Evolutionary conservation across 1,140 invertebrate genomes (phyloP).

Genomic region (Pseudomyrmex pallidus): DNA sequence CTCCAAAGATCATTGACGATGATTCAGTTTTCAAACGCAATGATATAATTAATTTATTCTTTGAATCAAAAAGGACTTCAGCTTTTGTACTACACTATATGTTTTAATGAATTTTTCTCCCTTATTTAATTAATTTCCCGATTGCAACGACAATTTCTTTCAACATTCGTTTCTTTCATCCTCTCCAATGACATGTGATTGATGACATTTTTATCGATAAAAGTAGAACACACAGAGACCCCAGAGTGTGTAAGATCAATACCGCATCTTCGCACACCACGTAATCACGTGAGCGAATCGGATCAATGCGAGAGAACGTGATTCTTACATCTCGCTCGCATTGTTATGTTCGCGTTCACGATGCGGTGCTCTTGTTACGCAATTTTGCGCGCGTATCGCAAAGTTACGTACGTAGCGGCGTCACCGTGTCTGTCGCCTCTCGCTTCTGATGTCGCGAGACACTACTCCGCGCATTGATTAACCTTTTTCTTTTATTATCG

Average conservation of each 20-base stretch:
- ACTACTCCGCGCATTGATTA: slow-evolving; percentile 27
- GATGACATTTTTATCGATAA: not conserved
- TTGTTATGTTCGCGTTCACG: slow-evolving; percentile 4
- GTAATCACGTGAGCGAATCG: not conserved
- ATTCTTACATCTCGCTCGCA: not conserved
- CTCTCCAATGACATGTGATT: not conserved
- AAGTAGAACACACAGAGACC: not conserved
- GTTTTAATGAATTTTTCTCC: too few species aligned
- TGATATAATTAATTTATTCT: too few species aligned
- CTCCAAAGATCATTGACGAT: too few species aligned
- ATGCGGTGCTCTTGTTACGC: slow-evolving; percentile 9
- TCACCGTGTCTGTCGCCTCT: slow-evolving; percentile 9
- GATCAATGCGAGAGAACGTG: not conserved
- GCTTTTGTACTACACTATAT: not conserved
- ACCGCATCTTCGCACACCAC: not conserved
- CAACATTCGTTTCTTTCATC: not conserved
- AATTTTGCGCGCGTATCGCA: not conserved
- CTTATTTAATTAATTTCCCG: not conserved
- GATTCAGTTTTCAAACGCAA: too few species aligned
- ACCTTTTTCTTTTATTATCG: not conserved
- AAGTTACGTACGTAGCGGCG: not conserved
- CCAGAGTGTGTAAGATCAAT: not conserved
- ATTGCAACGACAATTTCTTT: not conserved
- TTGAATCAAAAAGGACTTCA: not conserved
- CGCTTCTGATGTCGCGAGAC: too few species aligned